These are phyloP conservation scores for Drosophila nigritarsus DNA, from an alignment of 2,888 invertebrate genomes.

Conservation along the genomic window DNA sequence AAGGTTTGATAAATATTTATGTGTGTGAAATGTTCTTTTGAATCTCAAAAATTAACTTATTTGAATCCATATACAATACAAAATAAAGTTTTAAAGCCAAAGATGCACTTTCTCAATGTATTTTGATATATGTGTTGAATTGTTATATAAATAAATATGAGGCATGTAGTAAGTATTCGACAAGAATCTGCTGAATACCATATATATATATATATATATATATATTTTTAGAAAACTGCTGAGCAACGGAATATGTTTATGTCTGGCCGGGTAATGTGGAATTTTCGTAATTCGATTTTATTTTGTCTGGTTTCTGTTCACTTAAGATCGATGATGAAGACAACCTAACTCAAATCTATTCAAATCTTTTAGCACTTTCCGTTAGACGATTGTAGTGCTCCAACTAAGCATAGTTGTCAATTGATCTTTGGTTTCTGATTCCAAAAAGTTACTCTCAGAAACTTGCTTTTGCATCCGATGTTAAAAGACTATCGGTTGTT, in stretches of 20 bases:
- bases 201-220: no score
- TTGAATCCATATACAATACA: slow-evolving; percentile 37
- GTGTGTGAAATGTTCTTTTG: slow-evolving; percentile 22
- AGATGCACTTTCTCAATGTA: not conserved
- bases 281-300: not conserved
- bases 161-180: not conserved
- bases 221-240: not conserved
- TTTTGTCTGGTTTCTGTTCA: not conserved
- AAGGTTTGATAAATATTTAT: slow-evolving; percentile 48
- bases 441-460: not conserved
- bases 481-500: not conserved
- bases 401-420: not conserved
- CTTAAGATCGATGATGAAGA: not conserved
- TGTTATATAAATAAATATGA: not conserved
- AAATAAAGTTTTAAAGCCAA: slow-evolving; percentile 8
- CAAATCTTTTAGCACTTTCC: not conserved
- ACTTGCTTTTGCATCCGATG: no score
- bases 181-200: not conserved
- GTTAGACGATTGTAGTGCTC: not conserved
- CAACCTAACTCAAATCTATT: not conserved
- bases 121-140: not conserved
- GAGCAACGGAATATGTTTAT: not conserved
- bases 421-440: not conserved
- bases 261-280: not conserved
- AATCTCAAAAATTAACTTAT: slow-evolving; percentile 40